These are phyloP conservation scores for Drosophila rhopaloa DNA, from an alignment of 1,140 invertebrate species.

Conservation along the genomic window DNA sequence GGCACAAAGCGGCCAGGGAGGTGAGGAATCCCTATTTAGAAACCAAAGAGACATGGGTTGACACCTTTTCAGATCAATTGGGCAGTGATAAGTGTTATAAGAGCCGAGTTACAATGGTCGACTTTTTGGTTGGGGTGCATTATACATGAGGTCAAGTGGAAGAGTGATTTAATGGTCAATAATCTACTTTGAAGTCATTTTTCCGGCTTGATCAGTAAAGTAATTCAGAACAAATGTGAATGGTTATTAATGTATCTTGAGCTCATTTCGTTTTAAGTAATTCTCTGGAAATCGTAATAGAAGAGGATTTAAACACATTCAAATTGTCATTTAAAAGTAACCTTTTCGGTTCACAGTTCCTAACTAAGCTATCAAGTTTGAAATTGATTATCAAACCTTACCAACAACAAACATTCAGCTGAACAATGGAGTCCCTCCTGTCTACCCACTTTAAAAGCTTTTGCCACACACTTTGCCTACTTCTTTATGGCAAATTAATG, in stretches of 20 bases:
- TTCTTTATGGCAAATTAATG: slow-evolving; percentile 79
- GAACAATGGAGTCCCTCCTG: slow-evolving; percentile 11
- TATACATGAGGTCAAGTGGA: slow-evolving; percentile 28
- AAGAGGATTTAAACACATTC: neutral
- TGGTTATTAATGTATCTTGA: neutral
- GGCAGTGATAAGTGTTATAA: slow-evolving; percentile 14
- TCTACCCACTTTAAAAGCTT: slow-evolving; percentile 36
- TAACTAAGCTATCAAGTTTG: slow-evolving; percentile 14
- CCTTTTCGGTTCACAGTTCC: neutral
- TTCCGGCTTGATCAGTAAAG: neutral
- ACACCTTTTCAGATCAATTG: slow-evolving; percentile 54
- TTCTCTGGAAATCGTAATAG: neutral
- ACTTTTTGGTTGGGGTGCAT: slow-evolving; percentile 4
- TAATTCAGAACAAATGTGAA: neutral
- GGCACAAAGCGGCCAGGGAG: slow-evolving; percentile 2
- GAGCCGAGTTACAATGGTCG: slow-evolving; percentile 15
- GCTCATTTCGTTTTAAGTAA: neutral
- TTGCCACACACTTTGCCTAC: slow-evolving; percentile 62
- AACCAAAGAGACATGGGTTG: slow-evolving; percentile 34
- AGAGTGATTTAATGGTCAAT: slow-evolving; percentile 20
- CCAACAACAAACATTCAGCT: neutral
- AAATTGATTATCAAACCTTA: slow-evolving; percentile 13
- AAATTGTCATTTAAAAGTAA: neutral
- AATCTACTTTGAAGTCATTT: slow-evolving; percentile 10
- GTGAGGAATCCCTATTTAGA: slow-evolving; percentile 12